A percentile compares a stretch with the other conserved stretches of the same genome.
Conservation (phyloP, 35 echinoderm and acorn worm genomes). For the Amphiura filiformis region DNA sequence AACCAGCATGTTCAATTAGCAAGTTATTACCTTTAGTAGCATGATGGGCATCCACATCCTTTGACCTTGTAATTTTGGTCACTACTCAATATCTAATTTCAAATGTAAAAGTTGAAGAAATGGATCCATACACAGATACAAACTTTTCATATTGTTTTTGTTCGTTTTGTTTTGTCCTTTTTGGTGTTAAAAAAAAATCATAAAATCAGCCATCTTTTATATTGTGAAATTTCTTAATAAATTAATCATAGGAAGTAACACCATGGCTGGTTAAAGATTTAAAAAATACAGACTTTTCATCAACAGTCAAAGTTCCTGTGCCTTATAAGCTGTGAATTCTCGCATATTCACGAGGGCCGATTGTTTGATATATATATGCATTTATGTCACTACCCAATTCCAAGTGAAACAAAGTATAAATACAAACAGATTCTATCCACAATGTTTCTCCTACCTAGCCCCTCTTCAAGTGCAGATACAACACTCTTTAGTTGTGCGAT, state of each 20-base stretch:
- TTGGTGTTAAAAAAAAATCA: too few species aligned
- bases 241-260: background rate
- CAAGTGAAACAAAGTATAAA: background rate
- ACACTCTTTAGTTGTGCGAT: slow-evolving; percentile 44
- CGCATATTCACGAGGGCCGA: too few species aligned
- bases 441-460: slow-evolving; percentile 59
- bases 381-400: background rate
- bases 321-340: too few species aligned
- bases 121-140: too few species aligned
- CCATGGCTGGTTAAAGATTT: background rate
- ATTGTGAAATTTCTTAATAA: too few species aligned
- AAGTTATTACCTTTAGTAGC: background rate
- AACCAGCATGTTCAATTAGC: background rate
- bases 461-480: slow-evolving; percentile 16
- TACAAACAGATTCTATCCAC: background rate
- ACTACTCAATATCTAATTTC: too few species aligned
- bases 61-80: background rate
- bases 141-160: too few species aligned
- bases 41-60: background rate
- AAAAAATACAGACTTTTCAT: background rate
- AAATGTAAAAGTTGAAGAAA: too few species aligned
- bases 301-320: background rate
- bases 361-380: background rate
- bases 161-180: too few species aligned
- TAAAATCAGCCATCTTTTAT: too few species aligned